Conservation (phyloP, 2,888 invertebrate genomes). For the Teleiodes luculella region DNA sequence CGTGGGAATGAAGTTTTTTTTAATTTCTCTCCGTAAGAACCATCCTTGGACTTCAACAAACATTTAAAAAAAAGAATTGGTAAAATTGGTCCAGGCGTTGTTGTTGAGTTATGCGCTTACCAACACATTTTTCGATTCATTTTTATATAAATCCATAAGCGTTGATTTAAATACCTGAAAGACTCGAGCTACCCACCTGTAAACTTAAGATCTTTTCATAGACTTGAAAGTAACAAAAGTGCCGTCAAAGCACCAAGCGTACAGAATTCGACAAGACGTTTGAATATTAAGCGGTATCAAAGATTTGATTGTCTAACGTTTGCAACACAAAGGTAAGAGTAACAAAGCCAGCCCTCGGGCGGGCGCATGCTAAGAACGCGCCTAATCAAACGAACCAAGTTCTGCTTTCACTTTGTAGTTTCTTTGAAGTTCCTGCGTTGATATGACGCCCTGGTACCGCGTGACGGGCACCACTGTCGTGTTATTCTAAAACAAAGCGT, state of each 20-base stretch:
- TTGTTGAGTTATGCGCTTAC: too few relatives aligned
- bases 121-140: too few relatives aligned
- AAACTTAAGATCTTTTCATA: not conserved
- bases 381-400: slow-evolving; percentile 72
- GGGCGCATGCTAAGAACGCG: slow-evolving; percentile 59
- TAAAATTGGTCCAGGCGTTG: too few relatives aligned
- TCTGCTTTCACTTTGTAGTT: slow-evolving; percentile 68
- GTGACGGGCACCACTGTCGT: slow-evolving; percentile 29
- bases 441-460: slow-evolving; percentile 59
- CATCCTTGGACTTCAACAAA: too few relatives aligned
- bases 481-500: slow-evolving; percentile 6
- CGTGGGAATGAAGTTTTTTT: too few relatives aligned
- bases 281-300: slow-evolving; percentile 39
- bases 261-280: slow-evolving; percentile 59
- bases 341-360: slow-evolving; percentile 68
- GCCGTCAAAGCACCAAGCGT: slow-evolving; percentile 35
- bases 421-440: slow-evolving; percentile 64
- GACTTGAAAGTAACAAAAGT: slow-evolving; percentile 10
- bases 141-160: too few relatives aligned
- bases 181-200: too few relatives aligned
- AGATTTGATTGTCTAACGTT: slow-evolving; percentile 47
- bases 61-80: too few relatives aligned
- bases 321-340: slow-evolving; percentile 55
- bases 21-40: too few relatives aligned
- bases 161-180: too few relatives aligned